phyloP scores from a whole-genome alignment of 2,888 invertebrate genomes.

The Cerceris rybyensis region DNA sequence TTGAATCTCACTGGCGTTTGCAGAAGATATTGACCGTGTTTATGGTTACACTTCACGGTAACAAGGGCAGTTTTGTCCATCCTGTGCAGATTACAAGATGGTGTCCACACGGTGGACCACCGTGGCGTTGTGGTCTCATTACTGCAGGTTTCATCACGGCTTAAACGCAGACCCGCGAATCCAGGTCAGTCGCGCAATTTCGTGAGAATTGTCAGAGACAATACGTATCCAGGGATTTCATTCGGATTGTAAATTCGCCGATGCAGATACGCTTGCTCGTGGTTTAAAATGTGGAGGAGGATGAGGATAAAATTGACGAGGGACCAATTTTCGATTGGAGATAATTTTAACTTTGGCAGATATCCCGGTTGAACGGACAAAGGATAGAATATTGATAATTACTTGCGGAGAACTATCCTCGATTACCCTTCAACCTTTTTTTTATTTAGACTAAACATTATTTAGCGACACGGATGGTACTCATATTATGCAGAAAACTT shows the following conservation, averaged over 20 bases:
- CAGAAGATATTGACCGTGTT: conserved; percentile 1
- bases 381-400: neutral
- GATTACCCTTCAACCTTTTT: no score
- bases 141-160: conserved; percentile 56
- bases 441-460: no score
- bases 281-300: conserved; percentile 7
- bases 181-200: conserved; percentile 60
- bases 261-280: conserved; percentile 27
- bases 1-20: neutral
- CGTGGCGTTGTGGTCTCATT: conserved; percentile 54
- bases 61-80: conserved; percentile 20
- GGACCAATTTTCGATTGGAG: conserved; percentile 19
- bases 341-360: neutral
- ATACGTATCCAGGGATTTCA: conserved; percentile 34
- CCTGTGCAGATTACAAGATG: conserved; percentile 19
- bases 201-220: conserved; percentile 56
- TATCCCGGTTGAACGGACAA: neutral
- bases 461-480: no score
- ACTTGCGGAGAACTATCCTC: neutral
- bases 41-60: conserved; percentile 1
- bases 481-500: no score
- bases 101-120: conserved; percentile 22
- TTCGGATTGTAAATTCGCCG: conserved; percentile 29
- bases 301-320: conserved; percentile 6
- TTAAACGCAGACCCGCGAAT: conserved; percentile 54